Base-by-base conservation (phyloP, 2,797 vertebrate species). In the Arrhamphus sclerolepis region DNA sequence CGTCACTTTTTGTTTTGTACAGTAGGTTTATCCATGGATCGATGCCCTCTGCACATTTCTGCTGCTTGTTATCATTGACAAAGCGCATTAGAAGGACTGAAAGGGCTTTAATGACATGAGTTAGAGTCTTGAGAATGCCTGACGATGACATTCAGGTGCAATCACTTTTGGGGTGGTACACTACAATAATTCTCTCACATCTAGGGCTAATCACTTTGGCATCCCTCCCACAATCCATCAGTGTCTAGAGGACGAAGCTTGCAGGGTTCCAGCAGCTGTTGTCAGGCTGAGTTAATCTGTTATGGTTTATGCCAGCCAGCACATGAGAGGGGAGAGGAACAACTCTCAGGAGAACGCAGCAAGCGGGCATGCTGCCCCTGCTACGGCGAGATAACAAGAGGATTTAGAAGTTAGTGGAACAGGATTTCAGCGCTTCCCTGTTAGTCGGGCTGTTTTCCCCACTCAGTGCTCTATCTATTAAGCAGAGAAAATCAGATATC, bases 261-360 rank as follows among this genome's bases (percentile, higher is more conserved):
- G 76, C 14, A 3, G 82, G 72, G 70, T 79, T 81, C 80, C 85
- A 85, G 83, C 89, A 89, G 89, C 89, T 89, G 87, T 87, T 83
- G 84, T 77, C 68, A 31, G 81, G 65, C 79, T 72, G 80, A 82
- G 83, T 82, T 79, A 84, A 80, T 86, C 82, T 87, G 86, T 79
- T 82, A 42, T 61, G 86, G 81, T 57, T 73, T 20, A 21, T 11
- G 59, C 73, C 77, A 64, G 49, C 52, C 56, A 49, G 75, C 39
- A 10, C 41, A 62, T 57, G 64, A 65, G 67, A n/a, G 61, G 50
- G 44, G 52, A 43, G 77, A 57, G 78, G 57, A 56, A 65, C 77
- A 46, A 72, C 73, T 76, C 77, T 77, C 71, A 7, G 65, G 77
- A 82, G 74, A 80, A 50, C 68, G 44, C 28, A 11, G 74, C 55